Evolutionary conservation across 2,888 invertebrate species (phyloP).

Genomic region (Catotricha subobsoleta): DNA sequence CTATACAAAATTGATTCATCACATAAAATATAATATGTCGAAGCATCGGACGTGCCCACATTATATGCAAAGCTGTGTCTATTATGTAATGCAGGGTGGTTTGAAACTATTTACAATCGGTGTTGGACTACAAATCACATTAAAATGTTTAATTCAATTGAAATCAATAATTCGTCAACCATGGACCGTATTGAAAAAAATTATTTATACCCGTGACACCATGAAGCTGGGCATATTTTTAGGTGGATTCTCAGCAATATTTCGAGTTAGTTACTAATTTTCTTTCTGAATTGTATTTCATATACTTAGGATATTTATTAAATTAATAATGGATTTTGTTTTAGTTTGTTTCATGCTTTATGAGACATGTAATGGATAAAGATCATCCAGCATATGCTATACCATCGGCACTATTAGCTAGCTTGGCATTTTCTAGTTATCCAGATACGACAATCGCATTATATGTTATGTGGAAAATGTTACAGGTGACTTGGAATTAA

Average conservation of each 20-base stretch:
- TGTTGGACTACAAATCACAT: constrained; percentile 38
- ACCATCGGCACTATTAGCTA: constrained; percentile 52
- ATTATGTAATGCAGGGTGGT: constrained; percentile 35
- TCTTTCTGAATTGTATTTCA: not conserved
- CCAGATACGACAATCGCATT: constrained; percentile 62
- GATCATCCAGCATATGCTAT: constrained; percentile 46
- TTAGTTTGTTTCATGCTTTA: constrained; percentile 44
- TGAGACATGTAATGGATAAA: constrained; percentile 40
- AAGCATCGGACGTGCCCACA: constrained; percentile 37
- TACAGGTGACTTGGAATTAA: too few relatives aligned
- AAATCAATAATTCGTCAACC: constrained; percentile 33
- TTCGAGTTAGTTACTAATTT: constrained; percentile 35
- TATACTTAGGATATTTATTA: constrained; percentile 3
- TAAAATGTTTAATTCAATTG: constrained; percentile 39
- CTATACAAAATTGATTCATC: constrained; percentile 21
- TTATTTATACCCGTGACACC: constrained; percentile 34
- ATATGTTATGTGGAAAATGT: constrained; percentile 65
- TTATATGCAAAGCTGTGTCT: constrained; percentile 37
- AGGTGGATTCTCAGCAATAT: constrained; percentile 48
- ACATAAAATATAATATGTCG: constrained; percentile 27
- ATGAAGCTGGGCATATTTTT: constrained; percentile 47
- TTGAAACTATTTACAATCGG: constrained; percentile 41
- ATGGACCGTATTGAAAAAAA: constrained; percentile 32
- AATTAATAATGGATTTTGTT: constrained; percentile 12
- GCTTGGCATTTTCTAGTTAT: constrained; percentile 50